Base-by-base conservation (phyloP, 2,888 invertebrate genomes). In the Ceratothoa steindachneri region DNA sequence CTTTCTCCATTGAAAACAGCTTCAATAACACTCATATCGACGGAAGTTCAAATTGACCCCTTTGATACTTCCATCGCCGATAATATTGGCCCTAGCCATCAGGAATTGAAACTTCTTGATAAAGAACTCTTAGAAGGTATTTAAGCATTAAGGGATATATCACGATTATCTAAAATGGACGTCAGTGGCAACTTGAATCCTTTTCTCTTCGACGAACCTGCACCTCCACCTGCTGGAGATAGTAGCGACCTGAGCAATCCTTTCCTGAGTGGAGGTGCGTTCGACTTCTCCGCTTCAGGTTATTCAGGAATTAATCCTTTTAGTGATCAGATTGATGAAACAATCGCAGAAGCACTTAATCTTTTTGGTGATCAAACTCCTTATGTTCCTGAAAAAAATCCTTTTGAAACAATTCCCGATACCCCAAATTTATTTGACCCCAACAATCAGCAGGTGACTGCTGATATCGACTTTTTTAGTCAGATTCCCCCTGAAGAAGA, bases 11-110 rank as follows among this genome's bases (percentile, higher is more conserved):
- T 75, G 30, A 71, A 76, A 28, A 70, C 75, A 12, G 66, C 66
- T 19, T 27, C 67, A 30, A 65, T 19, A 28, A 67, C 22, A 30
- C 9, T 66, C 12, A 1, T 52, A 9, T 68, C 70, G 7, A 51
- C 53, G 1, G 73, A 69, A 28, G 79, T 75, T 7, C 85, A 86
- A 65, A 83, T 84, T 52, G 91, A 91, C 84, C 89, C 89, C 1
- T 89, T 89, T 81, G 91, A 92, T 81, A 90, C 89, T 4, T 88
- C 90, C 15, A 86, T 88, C 72, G 89, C 87, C 3, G 83, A 84
- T 7, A 85, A 85, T 73, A 83, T 85, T 68, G 85, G 71, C 3
- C 80, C 73, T 64, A 75, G 88, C 0, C 87, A 87, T 82, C 87
- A 87, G 0, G 89, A 89, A 81, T 82, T 89, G 27, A 87, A 87